phyloP scores from a whole-genome alignment of 1,140 invertebrate genomes.

The Calliphora vicina region DNA sequence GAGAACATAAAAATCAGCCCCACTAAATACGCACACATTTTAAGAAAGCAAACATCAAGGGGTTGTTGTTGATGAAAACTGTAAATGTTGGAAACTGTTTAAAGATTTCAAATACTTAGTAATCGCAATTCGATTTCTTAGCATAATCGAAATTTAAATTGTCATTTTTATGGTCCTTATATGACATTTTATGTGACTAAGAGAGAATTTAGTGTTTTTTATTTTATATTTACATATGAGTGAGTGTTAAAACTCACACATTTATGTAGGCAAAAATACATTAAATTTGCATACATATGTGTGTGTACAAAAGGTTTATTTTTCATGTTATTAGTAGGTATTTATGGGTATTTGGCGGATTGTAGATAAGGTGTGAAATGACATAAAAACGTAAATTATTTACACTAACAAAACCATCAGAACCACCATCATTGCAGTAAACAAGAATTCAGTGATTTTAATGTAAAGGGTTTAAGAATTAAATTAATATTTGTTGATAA shows the following conservation, averaged over 20 bases:
- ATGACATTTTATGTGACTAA: not conserved
- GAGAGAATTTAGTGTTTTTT: not conserved
- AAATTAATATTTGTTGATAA: too few species aligned
- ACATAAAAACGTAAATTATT: constrained; percentile 2
- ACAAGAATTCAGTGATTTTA: too few species aligned
- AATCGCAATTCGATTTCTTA: not conserved
- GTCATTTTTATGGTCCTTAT: constrained; percentile 27
- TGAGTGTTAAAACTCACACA: not conserved
- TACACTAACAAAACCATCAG: too few species aligned
- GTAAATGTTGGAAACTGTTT: constrained; percentile 28
- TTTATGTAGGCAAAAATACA: not conserved
- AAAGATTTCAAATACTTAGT: not conserved
- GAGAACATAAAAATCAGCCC: not conserved
- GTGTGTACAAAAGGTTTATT: not conserved
- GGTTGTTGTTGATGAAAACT: not conserved
- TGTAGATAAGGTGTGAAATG: constrained; percentile 23
- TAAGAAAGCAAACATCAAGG: constrained; percentile 19
- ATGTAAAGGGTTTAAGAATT: too few species aligned
- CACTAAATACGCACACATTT: not conserved
- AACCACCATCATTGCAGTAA: too few species aligned
- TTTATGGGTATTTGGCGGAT: not conserved
- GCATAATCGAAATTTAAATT: constrained; percentile 29
- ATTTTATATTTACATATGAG: too few species aligned
- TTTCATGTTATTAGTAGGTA: not conserved
- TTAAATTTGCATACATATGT: constrained; percentile 15